Base-by-base conservation (phyloP, 2,113 vertebrate genomes). In the Scomber colias region DNA sequence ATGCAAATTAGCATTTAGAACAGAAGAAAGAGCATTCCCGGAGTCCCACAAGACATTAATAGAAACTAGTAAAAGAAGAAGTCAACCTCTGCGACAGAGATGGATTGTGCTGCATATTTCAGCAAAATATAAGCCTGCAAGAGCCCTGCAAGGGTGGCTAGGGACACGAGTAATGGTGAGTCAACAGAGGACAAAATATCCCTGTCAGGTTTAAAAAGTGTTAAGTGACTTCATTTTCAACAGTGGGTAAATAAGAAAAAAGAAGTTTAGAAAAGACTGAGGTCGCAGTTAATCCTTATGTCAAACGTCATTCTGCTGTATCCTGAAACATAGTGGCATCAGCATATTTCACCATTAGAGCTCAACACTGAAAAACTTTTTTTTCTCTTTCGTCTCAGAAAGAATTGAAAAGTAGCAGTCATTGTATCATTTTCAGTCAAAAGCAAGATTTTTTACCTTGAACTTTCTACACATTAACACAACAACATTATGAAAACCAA, bases 1-100 rank as follows among this genome's bases (percentile, higher is more conserved):
- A 87, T 85, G 83, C 81, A 90, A 92, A 90, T 91, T 61, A 90
- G 85, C 81, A 87, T 87, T 84, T 87, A 84, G 81, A 87, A 83
- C 66, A 70, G 76, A 53, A 67, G 80, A 87, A 27, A 66, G 87
- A 55, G 61, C 51, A 71, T 63, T 73, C 56, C 60, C 40, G 71
- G 71, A 88, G 84, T 90, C 89, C 83, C 87, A 73, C 71, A 79
- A 85, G 88, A 91, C 81, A 74, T 75, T 55, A 80, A 86, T 70
- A 81, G 82, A 79, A 85, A 68, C 71, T 55, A 79, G 72, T 86
- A 82, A 84, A 84, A 84, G 72, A 78, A 90, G 61, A 79, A 89
- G 85, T 82, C 74, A 87, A 84, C 79, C 88, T 68, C 62, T 65
- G 77, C 59, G 82, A 92, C 90, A 89, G 76, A 92, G 90, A 91